These are phyloP conservation scores for Drosophila pachea DNA, from an alignment of 1,140 invertebrate species.

Conservation along the genomic window DNA sequence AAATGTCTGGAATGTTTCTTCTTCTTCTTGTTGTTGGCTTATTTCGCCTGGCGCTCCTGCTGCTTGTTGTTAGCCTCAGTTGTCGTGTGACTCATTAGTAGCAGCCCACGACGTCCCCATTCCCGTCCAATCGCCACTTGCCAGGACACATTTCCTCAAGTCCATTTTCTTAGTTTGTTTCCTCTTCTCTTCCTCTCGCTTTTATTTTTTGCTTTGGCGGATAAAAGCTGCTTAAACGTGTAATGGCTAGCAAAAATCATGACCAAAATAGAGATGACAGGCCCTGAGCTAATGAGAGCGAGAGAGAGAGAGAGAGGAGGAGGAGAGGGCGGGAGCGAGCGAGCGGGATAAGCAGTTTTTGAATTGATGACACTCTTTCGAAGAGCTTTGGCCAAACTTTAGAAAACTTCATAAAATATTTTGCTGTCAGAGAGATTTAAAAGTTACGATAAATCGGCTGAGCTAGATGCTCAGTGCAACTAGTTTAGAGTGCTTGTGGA, in stretches of 20 bases:
- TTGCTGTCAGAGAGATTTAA: neutral
- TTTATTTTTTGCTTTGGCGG: conserved; percentile 12
- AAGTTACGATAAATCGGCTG: neutral
- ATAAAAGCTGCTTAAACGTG: conserved; percentile 51
- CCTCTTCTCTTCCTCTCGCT: neutral
- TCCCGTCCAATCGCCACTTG: neutral
- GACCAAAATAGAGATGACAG: conserved; percentile 60
- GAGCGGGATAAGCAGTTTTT: neutral
- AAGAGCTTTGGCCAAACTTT: neutral
- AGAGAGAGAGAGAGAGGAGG: neutral
- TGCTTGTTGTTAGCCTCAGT: neutral
- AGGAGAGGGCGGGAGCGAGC: neutral
- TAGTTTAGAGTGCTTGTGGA: no score
- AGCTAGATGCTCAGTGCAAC: no score
- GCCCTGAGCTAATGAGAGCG: conserved; percentile 26
- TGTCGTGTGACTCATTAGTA: conserved; percentile 54
- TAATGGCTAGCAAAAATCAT: conserved; percentile 53
- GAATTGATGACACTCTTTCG: conserved; percentile 4
- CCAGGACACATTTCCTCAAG: conserved; percentile 19
- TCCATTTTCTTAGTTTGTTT: conserved; percentile 25
- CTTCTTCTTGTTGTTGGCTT: conserved; percentile 33
- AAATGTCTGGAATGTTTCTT: conserved; percentile 60
- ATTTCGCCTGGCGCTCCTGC: neutral
- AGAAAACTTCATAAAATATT: conserved; percentile 3
- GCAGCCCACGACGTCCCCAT: conserved; percentile 2